These are phyloP conservation scores for Nycticryphes semicollaris DNA, from an alignment of 2,113 vertebrate species.

Conservation along the genomic window DNA sequence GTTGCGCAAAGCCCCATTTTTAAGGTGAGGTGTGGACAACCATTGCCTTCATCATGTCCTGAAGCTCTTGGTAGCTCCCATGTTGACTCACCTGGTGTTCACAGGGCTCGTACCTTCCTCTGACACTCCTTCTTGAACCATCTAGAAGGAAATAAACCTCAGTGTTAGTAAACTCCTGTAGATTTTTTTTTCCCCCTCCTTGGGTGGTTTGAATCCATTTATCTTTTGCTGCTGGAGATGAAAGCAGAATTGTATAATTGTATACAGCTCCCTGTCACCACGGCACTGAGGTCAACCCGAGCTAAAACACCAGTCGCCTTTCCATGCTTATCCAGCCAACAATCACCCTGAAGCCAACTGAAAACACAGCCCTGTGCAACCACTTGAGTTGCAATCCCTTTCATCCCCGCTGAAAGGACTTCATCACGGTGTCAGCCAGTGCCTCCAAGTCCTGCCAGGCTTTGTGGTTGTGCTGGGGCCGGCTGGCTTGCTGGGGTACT, in stretches of 20 bases:
- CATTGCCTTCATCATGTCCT: neutral
- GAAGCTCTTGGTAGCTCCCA: fast-evolving
- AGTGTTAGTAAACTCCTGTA: neutral
- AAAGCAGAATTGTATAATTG: neutral
- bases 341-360: neutral
- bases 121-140: neutral
- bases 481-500: neutral
- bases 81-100: fast-evolving
- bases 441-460: fast-evolving
- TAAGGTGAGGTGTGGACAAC: neutral
- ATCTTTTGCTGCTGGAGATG: neutral
- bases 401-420: neutral
- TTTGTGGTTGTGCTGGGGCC: fast-evolving
- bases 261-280: neutral
- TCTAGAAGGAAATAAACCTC: neutral
- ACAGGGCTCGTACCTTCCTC: fast-evolving
- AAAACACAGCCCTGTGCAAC: neutral
- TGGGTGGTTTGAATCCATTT: neutral
- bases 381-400: neutral
- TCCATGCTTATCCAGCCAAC: neutral
- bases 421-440: fast-evolving
- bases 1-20: fast-evolving
- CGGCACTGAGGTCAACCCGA: neutral
- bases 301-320: neutral
- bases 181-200: fast-evolving